Evolutionary conservation across 2,888 invertebrate species (phyloP), one percentile per base, ranked within the genome.

Genomic region (Amphipyra tragopoginis): DNA sequence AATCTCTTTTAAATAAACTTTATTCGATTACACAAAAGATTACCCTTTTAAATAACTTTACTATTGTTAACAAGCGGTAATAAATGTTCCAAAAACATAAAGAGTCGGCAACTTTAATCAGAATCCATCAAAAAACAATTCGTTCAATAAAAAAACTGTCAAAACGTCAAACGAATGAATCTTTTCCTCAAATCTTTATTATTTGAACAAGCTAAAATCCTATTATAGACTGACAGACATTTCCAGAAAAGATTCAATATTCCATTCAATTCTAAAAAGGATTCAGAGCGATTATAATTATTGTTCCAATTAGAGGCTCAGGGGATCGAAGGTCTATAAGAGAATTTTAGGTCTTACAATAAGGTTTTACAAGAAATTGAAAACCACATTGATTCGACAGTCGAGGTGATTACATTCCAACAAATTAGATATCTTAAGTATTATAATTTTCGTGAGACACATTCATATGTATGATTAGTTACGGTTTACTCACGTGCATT

Each of bases 251-350:
- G 57, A 64, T 15, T 42, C 36, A 52, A 39, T 62, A 4, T 54
- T 63, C n/a, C 56, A 56, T 56, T 63, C 50, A 58, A 29, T 62
- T 49, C 21, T 9, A 58, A 65, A 21, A 50, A 71, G 43, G 48
- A 60, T 72, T 70, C 14, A n/a, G 39, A 21, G 11, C 38, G 44
- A 66, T 66, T 53, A 55, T 53, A 60, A 60, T 60, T 60, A n/a
- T n/a, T 52, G 40, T 52, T 54, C 14, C 26, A 72, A 59, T 55
- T 55, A 66, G 21, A 21, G 52, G 36, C 6, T 15, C 3, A 4
- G 8, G 13, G 34, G n/a, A 50, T 42, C 47, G 29, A 43, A 29
- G 29, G 1, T 7, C n/a, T 34, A 10, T 14, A 14, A n/a, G 3
- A 42, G 13, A 13, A 11, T 26, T 38, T n/a, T 5, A 40, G 11